Percentiles rank a stretch among this genome's conserved stretches.
Evolutionary conservation across 2,797 vertebrate species (phyloP).

Genomic region (Salmo trutta): DNA sequence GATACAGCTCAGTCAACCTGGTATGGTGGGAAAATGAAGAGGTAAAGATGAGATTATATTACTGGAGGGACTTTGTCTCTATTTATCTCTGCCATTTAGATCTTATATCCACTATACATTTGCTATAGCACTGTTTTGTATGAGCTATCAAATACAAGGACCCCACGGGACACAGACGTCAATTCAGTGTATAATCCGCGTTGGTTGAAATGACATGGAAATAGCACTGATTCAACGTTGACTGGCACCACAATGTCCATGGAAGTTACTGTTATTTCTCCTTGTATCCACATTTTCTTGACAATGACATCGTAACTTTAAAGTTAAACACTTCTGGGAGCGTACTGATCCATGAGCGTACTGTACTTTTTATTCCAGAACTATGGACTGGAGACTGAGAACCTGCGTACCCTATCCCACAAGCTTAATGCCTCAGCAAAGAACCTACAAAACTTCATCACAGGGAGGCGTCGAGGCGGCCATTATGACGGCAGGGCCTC

Average conservation of each 20-base stretch:
- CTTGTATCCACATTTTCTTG: background rate
- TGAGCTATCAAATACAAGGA: too few species aligned
- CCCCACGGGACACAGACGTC: too few species aligned
- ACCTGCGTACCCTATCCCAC: slow-evolving; percentile 80
- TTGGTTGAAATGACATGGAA: too few species aligned
- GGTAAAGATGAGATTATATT: background rate
- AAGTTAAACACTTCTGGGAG: background rate
- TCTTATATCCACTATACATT: too few species aligned
- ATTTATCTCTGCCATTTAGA: background rate
- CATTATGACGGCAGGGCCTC: slow-evolving; percentile 77
- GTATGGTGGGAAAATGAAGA: background rate
- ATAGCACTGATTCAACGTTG: too few species aligned
- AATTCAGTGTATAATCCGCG: too few species aligned
- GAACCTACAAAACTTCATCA: slow-evolving; percentile 84
- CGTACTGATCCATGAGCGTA: too few species aligned
- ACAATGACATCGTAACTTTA: background rate
- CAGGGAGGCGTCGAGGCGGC: slow-evolving; percentile 78
- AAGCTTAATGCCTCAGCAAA: slow-evolving; percentile 83
- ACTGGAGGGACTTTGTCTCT: background rate
- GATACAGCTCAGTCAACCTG: background rate
- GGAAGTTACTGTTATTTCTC: too few species aligned
- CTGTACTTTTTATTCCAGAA: slow-evolving; percentile 69
- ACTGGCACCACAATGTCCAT: too few species aligned
- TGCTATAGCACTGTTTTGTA: too few species aligned
- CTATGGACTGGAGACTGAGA: slow-evolving; percentile 81